These are phyloP conservation scores for human (Homo sapiens) DNA, from an alignment of 2,113 vertebrate species.

Conservation along the genomic window DNA sequence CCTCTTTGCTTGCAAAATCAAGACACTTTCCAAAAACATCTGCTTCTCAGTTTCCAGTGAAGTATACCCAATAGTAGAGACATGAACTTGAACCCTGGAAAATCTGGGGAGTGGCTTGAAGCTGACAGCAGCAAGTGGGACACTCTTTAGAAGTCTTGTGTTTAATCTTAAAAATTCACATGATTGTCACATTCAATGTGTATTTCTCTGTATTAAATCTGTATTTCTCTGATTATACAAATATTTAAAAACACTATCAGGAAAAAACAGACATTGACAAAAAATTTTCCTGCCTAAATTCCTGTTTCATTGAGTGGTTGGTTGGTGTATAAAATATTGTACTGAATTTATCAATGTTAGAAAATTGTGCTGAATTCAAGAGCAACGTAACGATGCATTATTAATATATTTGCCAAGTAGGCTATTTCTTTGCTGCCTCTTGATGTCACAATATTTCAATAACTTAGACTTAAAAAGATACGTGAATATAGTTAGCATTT, in stretches of 20 bases:
- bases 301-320: not conserved
- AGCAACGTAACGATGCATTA: not conserved
- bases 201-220: not conserved
- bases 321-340: not conserved
- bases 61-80: not conserved
- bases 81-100: not conserved
- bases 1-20: not conserved
- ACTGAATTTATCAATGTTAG: not conserved
- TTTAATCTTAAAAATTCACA: not conserved
- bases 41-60: not conserved
- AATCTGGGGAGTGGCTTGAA: not conserved
- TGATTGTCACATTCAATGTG: not conserved
- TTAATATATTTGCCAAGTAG: not conserved
- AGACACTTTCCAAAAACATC: not conserved
- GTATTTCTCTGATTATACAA: not conserved
- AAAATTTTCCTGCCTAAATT: not conserved
- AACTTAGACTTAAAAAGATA: not conserved
- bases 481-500: not conserved
- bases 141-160: not conserved
- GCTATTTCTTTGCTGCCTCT: not conserved
- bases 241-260: constrained; percentile 1
- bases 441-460: not conserved
- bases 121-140: not conserved
- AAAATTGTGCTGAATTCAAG: not conserved
- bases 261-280: not conserved